A percentile compares a stretch with the other conserved stretches of the same genome.
Conservation (phyloP, 2,113 vertebrate species). For the Gasterosteus nipponicus region DNA sequence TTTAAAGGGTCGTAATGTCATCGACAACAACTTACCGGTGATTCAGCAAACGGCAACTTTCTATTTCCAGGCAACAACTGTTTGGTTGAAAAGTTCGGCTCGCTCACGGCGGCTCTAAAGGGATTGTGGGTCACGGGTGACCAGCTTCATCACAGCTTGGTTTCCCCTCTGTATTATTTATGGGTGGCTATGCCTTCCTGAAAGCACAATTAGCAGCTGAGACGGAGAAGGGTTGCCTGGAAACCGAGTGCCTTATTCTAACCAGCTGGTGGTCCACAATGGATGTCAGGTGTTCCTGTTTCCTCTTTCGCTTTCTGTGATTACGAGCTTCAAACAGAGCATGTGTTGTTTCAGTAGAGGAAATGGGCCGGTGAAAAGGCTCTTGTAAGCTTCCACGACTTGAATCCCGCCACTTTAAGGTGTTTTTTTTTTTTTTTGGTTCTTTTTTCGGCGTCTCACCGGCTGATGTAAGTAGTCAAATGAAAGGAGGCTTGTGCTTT, state of each 20-base stretch:
- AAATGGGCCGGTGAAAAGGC: conserved; percentile 49
- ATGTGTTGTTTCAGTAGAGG: conserved; percentile 41
- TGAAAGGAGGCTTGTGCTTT: conserved; percentile 30
- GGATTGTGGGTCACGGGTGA: conserved; percentile 59
- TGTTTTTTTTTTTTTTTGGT: background rate
- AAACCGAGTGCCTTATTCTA: conserved; percentile 60
- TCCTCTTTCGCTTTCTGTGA: conserved; percentile 46
- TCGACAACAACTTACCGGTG: background rate
- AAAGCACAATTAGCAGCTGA: conserved; percentile 70
- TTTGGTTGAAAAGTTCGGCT: conserved; percentile 35
- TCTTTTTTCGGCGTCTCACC: background rate
- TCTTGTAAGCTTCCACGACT: conserved; percentile 24
- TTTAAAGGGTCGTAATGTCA: conserved; percentile 25
- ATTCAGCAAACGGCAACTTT: conserved; percentile 26
- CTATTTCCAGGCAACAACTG: conserved; percentile 31
- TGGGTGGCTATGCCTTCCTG: conserved; percentile 58
- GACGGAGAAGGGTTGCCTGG: conserved; percentile 68
- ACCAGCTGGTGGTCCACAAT: conserved; percentile 59
- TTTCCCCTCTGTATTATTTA: conserved; percentile 66
- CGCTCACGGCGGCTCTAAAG: conserved; percentile 37
- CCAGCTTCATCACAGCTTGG: conserved; percentile 60
- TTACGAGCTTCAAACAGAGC: conserved; percentile 56
- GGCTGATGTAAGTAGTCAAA: conserved; percentile 32
- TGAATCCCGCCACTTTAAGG: conserved; percentile 31
- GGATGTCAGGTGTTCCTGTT: conserved; percentile 64